A percentile compares a stretch with the other conserved stretches of the same genome.
Evolutionary conservation across 1,140 invertebrate species (phyloP).

Genomic region (Pseudomyrmex flavicornis): DNA sequence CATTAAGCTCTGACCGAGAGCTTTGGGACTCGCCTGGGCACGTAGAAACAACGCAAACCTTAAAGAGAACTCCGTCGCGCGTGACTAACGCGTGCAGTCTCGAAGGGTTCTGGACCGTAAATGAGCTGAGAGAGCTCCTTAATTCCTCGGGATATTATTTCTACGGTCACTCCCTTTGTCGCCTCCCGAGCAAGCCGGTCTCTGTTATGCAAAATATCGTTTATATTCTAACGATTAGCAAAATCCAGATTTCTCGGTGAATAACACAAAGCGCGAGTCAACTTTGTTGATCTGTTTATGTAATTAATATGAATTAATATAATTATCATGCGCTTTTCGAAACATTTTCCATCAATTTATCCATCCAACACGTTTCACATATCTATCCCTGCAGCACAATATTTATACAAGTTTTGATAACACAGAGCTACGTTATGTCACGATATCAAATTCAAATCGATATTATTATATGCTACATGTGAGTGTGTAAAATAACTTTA

Average conservation of each 20-base stretch:
- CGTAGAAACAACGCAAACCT: conserved; percentile 54
- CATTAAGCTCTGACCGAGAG: conserved; percentile 76
- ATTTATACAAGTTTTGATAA: background rate
- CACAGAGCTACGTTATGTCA: background rate
- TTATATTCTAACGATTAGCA: conserved; percentile 7
- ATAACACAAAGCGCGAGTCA: background rate
- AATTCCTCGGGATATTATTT: conserved; percentile 53
- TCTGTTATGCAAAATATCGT: conserved; percentile 20
- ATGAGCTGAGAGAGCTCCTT: conserved; percentile 48
- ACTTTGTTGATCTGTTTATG: background rate
- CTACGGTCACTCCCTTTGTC: conserved; percentile 7
- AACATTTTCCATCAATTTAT: background rate
- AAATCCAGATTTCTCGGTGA: conserved; percentile 17
- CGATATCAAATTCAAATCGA: background rate
- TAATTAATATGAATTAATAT: background rate
- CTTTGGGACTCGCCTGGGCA: conserved; percentile 53
- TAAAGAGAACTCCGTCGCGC: conserved; percentile 54
- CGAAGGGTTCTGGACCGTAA: conserved; percentile 43
- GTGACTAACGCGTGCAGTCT: conserved; percentile 47
- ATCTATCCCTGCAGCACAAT: no score
- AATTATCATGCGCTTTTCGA: background rate
- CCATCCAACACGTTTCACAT: background rate
- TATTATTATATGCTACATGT: background rate
- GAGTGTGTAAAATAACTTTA: background rate
- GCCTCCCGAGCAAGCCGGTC: background rate